Evolutionary conservation across 2,797 vertebrate species (phyloP).

Genomic region (Sphenopsis melanotis): DNA sequence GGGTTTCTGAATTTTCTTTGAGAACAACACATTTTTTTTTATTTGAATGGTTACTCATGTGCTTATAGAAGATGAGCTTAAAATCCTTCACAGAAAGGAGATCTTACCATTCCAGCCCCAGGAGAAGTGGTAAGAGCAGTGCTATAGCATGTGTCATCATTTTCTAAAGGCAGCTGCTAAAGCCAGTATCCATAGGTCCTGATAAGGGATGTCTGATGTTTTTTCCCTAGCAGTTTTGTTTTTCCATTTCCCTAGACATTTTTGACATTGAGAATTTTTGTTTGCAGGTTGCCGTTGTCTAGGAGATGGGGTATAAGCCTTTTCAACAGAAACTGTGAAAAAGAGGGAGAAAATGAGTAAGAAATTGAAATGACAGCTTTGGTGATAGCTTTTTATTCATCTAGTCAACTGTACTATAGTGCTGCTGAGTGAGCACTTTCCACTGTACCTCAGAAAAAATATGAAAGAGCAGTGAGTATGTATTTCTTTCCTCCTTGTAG

Average conservation of each 20-base stretch:
- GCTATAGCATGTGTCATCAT: not conserved
- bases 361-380: slow-evolving; percentile 6
- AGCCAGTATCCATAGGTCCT: not conserved
- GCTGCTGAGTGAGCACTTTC: not conserved
- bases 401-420: not conserved
- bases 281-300: not conserved
- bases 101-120: not conserved
- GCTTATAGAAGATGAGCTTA: not conserved
- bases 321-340: not conserved
- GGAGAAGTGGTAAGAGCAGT: not conserved
- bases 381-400: not conserved
- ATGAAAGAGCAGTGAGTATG: not conserved
- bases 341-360: not conserved
- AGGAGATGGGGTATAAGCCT: not conserved
- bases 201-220: not conserved
- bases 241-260: not conserved
- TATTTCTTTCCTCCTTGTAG: not conserved
- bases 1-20: not conserved
- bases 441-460: not conserved
- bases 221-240: not conserved
- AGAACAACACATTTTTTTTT: not conserved
- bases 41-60: not conserved
- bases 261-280: not conserved
- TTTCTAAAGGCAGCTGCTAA: not conserved
- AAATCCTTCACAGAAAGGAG: not conserved